These are phyloP conservation scores for Porphyrio hochstetteri DNA, from an alignment of 2,113 vertebrate species.

Conservation along the genomic window DNA sequence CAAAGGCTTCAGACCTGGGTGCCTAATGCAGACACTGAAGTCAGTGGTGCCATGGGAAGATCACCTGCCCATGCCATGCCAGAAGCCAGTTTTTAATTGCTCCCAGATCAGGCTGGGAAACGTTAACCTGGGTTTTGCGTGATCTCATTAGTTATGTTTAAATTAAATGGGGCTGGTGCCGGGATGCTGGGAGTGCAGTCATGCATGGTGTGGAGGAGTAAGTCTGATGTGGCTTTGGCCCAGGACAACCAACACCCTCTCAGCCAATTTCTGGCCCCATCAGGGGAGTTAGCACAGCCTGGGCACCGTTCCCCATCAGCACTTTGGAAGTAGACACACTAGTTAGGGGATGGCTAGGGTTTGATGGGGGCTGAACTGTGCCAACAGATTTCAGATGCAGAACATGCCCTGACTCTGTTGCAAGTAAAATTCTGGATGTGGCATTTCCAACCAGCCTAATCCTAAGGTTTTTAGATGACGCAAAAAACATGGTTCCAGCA, in stretches of 20 bases:
- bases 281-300: background rate
- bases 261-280: background rate
- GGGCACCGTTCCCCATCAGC: background rate
- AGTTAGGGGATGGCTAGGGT: rapidly evolving
- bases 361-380: background rate
- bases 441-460: background rate
- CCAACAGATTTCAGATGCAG: background rate
- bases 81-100: background rate
- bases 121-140: background rate
- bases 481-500: background rate
- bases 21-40: background rate
- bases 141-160: background rate
- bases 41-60: rapidly evolving
- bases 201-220: rapidly evolving
- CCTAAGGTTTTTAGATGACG: background rate
- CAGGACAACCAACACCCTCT: background rate
- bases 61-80: rapidly evolving
- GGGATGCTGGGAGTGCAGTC: background rate
- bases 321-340: background rate
- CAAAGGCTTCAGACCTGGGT: background rate
- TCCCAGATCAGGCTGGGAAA: background rate
- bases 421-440: background rate
- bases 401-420: background rate
- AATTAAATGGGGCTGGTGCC: background rate
- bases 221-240: background rate